Evolutionary conservation across 2,797 vertebrate genomes (phyloP), one percentile per base, ranked within the genome.

Genomic region (Helarctos malayanus): DNA sequence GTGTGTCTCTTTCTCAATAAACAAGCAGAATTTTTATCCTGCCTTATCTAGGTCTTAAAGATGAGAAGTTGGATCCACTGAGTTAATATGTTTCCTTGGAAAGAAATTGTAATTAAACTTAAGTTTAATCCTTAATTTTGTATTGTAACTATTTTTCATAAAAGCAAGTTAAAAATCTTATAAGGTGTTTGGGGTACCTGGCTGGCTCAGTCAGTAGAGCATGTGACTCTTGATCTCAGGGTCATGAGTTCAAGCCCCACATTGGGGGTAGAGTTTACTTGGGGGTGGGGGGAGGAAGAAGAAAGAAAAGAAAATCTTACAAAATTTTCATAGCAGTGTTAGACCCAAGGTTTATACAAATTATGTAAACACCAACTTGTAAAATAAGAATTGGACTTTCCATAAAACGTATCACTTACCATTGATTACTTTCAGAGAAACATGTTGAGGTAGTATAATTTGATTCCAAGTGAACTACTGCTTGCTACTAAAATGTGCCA

Each of bases 1-100:
- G 13, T 96, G 10, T 95, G 45, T 96, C 47, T 96, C 21, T 88
- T 87, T 65, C n/a, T 97, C 61, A 91, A 78, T 97, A 97, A 98
- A 96, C 23, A 95, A 97, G 85, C 38, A 95, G 87, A 97, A 96
- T 96, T 97, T 97, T 97, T 97, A 75, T 96, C 85, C 96, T 96
- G 45, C 95, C 54, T 94, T 90, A 93, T 97, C 80, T 68, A 97
- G 94, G 96, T 97, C 57, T 95, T 96, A 96, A 97, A 98, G 95
- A 97, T 45, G 94, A 98, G 89, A 97, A 95, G 95, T 96, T 97
- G 95, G 95, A 96, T 85, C 86, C 92, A 93, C 91, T 93, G 95
- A 97, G 90, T 97, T 97, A 91, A 79, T 96, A 89, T 97, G 93
- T 96, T 97, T 96, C 56, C 93, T 92, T 95, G 84, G 25, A 83